Percentiles rank a stretch among this genome's conserved stretches.
These are phyloP conservation scores for Nyleta sp. DNA, from an alignment of 2,888 invertebrate species.

Conservation along the genomic window DNA sequence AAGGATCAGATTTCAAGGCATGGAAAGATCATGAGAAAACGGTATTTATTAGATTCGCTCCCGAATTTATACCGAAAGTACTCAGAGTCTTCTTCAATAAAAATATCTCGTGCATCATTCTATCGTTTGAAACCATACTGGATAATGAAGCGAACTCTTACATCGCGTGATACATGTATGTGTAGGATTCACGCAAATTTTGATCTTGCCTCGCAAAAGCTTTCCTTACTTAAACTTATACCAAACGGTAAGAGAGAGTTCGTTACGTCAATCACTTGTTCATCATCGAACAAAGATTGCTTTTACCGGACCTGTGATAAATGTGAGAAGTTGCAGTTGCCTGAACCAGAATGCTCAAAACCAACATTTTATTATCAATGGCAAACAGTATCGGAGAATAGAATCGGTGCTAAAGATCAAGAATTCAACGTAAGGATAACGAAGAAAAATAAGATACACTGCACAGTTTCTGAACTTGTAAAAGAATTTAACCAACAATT, in stretches of 20 bases:
- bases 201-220: slow-evolving; percentile 29
- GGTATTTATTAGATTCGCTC: slow-evolving; percentile 39
- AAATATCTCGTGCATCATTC: slow-evolving; percentile 37
- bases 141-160: slow-evolving; percentile 31
- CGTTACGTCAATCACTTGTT: background rate
- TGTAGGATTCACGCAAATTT: slow-evolving; percentile 49
- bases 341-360: background rate
- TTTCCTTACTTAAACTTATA: slow-evolving; percentile 11
- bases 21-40: slow-evolving; percentile 32
- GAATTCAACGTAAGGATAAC: background rate
- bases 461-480: background rate
- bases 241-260: background rate
- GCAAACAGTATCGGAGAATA: background rate
- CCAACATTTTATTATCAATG: slow-evolving; percentile 20
- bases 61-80: slow-evolving; percentile 44
- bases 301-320: background rate
- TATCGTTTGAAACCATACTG: slow-evolving; percentile 36
- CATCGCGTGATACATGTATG: slow-evolving; percentile 42
- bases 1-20: slow-evolving; percentile 35
- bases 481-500: background rate
- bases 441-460: slow-evolving; percentile 14
- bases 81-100: slow-evolving; percentile 4
- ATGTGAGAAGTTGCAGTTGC: background rate
- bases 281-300: background rate
- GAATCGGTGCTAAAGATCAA: slow-evolving; percentile 15